Percentiles rank a stretch among this genome's conserved stretches.
Evolutionary conservation across 1,140 invertebrate species (phyloP).

Genomic region (Vanessa tameamea): DNA sequence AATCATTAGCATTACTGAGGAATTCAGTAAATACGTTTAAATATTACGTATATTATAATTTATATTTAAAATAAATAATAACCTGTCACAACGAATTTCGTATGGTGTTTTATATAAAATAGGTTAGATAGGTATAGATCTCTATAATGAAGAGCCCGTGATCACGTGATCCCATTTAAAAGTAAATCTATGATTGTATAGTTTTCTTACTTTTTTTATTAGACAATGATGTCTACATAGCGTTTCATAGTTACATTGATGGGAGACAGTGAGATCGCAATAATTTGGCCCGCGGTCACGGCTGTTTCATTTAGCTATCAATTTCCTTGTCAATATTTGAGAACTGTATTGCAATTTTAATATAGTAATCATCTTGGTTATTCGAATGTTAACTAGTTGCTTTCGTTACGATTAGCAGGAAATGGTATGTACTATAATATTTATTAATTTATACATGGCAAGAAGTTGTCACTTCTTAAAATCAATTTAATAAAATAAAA

Average conservation of each 20-base stretch:
- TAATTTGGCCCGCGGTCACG: slow-evolving; percentile 1
- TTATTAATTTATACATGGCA: no score
- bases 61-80: no score
- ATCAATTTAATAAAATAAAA: no score
- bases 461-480: no score
- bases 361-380: slow-evolving; percentile 13
- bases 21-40: background rate
- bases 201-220: background rate
- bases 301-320: slow-evolving; percentile 5
- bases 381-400: slow-evolving; percentile 6
- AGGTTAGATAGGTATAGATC: no score
- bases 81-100: no score
- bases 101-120: no score
- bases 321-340: slow-evolving; percentile 15
- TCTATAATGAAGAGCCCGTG: no score
- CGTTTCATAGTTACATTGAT: background rate
- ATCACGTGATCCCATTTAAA: no score
- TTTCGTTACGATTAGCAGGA: background rate
- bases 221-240: background rate
- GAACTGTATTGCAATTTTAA: slow-evolving; percentile 16
- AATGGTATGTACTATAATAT: no score
- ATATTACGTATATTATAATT: no score
- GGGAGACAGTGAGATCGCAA: slow-evolving; percentile 1
- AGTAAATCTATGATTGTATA: background rate
- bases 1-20: background rate